Conservation (phyloP, 2,888 invertebrate genomes). For the Coremacera marginata region DNA sequence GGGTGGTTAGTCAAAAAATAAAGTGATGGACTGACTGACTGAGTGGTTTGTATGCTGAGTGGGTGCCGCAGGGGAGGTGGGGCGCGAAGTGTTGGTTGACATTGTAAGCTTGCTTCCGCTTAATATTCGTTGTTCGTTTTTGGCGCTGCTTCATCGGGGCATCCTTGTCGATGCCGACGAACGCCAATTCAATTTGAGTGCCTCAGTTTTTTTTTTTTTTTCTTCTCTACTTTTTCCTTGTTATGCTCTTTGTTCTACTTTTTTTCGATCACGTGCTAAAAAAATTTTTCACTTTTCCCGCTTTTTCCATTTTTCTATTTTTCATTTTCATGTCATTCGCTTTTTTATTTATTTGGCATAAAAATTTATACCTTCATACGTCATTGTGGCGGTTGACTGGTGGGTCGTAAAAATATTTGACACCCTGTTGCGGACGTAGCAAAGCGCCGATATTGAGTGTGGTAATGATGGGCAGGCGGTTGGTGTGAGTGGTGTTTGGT, state of each 20-base stretch:
- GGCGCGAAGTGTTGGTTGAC: slow-evolving; percentile 21
- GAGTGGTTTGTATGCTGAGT: not conserved
- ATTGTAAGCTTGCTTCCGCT: slow-evolving; percentile 26
- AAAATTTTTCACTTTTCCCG: slow-evolving; percentile 27
- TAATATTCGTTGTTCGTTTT: slow-evolving; percentile 36
- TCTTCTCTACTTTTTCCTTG: not conserved
- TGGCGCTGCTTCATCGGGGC: not conserved
- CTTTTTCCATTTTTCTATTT: not conserved
- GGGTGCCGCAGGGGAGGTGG: not conserved
- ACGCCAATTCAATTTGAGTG: slow-evolving; percentile 9
- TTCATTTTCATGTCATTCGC: slow-evolving; percentile 3
- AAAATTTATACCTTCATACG: not conserved
- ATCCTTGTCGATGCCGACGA: slow-evolving; percentile 28
- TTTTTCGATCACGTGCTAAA: slow-evolving; percentile 26
- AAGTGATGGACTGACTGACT: not conserved
- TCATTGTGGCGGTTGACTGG: not conserved
- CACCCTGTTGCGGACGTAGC: not conserved
- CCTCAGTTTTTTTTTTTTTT: not conserved
- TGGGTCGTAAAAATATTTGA: slow-evolving; percentile 9
- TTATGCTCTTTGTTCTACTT: slow-evolving; percentile 24
- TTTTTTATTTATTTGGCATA: not conserved
- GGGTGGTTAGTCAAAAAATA: not conserved
- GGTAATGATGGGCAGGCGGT: not conserved
- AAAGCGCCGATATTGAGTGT: not conserved
- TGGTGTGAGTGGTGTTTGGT: not conserved